Conservation (phyloP, 2,113 vertebrate species). For the Pseudorhombus dupliciocellatus region DNA sequence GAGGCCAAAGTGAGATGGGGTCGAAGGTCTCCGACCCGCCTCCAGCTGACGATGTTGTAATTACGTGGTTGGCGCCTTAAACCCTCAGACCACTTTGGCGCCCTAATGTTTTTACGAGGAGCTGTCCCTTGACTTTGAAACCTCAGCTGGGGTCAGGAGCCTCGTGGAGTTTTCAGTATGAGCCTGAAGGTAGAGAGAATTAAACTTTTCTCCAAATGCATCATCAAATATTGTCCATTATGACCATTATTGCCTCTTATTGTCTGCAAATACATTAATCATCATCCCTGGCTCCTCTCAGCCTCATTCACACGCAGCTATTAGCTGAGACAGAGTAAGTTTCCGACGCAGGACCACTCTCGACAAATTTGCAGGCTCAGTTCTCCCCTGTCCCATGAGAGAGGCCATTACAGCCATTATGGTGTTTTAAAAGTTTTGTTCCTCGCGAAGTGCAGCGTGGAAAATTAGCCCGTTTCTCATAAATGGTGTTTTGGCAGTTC, state of each 20-base stretch:
- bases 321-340: conserved; percentile 28
- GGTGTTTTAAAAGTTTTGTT: conserved; percentile 41
- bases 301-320: conserved; percentile 3
- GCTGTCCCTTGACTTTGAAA: neutral
- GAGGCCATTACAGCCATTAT: conserved; percentile 60
- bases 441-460: conserved; percentile 53
- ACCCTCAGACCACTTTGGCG: neutral
- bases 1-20: neutral
- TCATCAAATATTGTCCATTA: conserved; percentile 25
- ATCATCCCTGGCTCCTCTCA: neutral
- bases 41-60: neutral
- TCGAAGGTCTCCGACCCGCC: neutral
- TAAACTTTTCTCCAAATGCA: conserved; percentile 7
- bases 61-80: neutral
- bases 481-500: conserved; percentile 65
- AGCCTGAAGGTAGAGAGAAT: neutral
- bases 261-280: conserved; percentile 1
- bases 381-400: conserved; percentile 28
- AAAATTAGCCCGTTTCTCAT: conserved; percentile 69
- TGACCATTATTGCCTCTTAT: conserved; percentile 2
- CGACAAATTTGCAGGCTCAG: conserved; percentile 43
- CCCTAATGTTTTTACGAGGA: conserved; percentile 8
- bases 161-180: neutral
- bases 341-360: conserved; percentile 53
- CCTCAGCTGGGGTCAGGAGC: neutral